These are phyloP conservation scores for Ceratothoa steindachneri DNA, from an alignment of 2,888 invertebrate genomes.

Conservation along the genomic window DNA sequence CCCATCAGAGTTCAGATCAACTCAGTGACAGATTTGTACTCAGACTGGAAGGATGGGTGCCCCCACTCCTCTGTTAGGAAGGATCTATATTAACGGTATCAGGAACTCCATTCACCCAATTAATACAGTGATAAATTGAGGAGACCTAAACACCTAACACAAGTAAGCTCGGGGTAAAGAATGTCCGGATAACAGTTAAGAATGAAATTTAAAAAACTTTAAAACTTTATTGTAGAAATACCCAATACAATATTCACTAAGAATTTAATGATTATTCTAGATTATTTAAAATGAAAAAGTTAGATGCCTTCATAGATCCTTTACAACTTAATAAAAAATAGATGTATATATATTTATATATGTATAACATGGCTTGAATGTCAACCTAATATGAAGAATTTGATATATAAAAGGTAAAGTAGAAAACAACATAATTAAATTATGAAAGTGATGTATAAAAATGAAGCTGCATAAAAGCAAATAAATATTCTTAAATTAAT, in stretches of 20 bases:
- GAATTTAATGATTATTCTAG: constrained; percentile 19
- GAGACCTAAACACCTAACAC: too few species aligned
- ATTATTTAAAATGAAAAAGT: neutral
- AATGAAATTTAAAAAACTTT: constrained; percentile 22
- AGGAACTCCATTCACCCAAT: too few species aligned
- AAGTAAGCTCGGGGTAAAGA: too few species aligned
- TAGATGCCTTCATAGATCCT: neutral
- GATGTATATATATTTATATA: neutral
- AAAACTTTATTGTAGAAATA: constrained; percentile 45
- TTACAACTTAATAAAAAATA: neutral
- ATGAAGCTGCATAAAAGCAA: neutral
- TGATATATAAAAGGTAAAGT: neutral
- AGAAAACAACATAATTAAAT: neutral
- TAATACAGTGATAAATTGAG: too few species aligned
- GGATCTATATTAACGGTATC: too few species aligned
- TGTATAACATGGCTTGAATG: neutral
- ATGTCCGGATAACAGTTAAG: too few species aligned
- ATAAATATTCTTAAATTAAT: neutral
- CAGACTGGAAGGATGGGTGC: too few species aligned
- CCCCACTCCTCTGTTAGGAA: too few species aligned
- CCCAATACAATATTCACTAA: constrained; percentile 46
- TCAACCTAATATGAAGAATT: neutral
- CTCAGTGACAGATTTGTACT: too few species aligned
- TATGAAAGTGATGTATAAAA: neutral
- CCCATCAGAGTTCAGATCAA: too few species aligned